Evolutionary conservation across 2,888 invertebrate species (phyloP).

Genomic region (Stenichneumon culpator): DNA sequence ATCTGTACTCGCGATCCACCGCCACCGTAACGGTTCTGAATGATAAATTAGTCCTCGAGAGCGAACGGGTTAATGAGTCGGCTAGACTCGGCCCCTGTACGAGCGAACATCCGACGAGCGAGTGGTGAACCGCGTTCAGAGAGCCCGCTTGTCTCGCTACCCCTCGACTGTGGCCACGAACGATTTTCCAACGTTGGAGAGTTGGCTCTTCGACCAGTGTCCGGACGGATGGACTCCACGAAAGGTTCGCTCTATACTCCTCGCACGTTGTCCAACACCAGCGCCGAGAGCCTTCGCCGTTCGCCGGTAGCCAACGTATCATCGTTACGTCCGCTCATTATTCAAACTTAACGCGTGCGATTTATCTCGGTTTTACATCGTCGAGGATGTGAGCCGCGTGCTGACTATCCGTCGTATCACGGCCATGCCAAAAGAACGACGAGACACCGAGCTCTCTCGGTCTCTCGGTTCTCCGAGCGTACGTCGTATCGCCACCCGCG

Average conservation of each 20-base stretch:
- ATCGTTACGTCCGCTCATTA: slow-evolving; percentile 80
- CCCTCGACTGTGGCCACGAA: slow-evolving; percentile 18
- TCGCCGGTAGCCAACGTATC: slow-evolving; percentile 75
- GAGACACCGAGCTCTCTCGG: slow-evolving; percentile 17
- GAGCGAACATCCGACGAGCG: slow-evolving; percentile 28
- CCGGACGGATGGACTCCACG: slow-evolving; percentile 36
- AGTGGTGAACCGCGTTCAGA: not conserved
- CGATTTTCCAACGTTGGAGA: slow-evolving; percentile 51
- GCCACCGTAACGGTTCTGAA: slow-evolving; percentile 57
- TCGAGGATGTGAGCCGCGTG: slow-evolving; percentile 80
- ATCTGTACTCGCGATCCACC: slow-evolving; percentile 7
- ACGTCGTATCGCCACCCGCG: slow-evolving; percentile 42
- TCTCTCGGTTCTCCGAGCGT: not conserved
- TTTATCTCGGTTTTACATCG: slow-evolving; percentile 82
- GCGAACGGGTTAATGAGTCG: slow-evolving; percentile 75
- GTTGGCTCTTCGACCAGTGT: slow-evolving; percentile 33
- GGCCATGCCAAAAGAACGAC: slow-evolving; percentile 19
- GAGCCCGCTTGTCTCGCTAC: slow-evolving; percentile 3
- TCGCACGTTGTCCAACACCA: slow-evolving; percentile 49
- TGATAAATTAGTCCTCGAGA: slow-evolving; percentile 73
- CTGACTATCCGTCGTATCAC: slow-evolving; percentile 71
- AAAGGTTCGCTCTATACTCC: slow-evolving; percentile 51
- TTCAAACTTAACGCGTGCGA: slow-evolving; percentile 82
- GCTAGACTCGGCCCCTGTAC: slow-evolving; percentile 66
- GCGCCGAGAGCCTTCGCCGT: slow-evolving; percentile 27